Evolutionary conservation across 2,888 invertebrate genomes (phyloP).

Genomic region (Beris morrisii): DNA sequence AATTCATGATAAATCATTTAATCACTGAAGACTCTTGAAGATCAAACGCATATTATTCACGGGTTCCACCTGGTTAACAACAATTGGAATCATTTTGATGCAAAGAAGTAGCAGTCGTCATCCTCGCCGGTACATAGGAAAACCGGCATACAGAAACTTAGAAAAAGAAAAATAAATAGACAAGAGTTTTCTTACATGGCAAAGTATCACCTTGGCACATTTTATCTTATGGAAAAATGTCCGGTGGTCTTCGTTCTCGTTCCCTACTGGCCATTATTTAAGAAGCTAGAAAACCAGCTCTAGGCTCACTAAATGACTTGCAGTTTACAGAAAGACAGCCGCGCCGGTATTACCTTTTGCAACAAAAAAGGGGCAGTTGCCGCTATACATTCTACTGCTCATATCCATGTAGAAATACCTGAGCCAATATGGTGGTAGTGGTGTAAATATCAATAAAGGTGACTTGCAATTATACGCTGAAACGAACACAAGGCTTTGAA

Average conservation of each 20-base stretch:
- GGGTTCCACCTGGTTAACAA: constrained; percentile 27
- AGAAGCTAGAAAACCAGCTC: constrained; percentile 21
- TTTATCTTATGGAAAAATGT: constrained; percentile 24
- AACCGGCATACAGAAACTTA: neutral
- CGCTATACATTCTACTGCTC: neutral
- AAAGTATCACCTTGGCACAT: constrained; percentile 38
- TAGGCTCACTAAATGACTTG: constrained; percentile 12
- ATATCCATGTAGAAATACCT: neutral
- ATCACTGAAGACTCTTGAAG: constrained; percentile 13
- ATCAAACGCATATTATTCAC: constrained; percentile 8
- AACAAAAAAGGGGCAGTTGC: neutral
- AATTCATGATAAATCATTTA: constrained; percentile 30
- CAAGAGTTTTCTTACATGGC: constrained; percentile 17
- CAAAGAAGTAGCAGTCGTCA: constrained; percentile 32
- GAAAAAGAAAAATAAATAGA: constrained; percentile 25
- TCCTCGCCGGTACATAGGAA: constrained; percentile 15
- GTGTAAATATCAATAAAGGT: constrained; percentile 16
- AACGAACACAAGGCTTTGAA: neutral
- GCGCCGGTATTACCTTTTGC: neutral
- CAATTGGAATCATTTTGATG: constrained; percentile 23
- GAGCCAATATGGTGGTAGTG: neutral
- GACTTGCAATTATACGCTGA: constrained; percentile 20
- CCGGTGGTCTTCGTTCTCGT: constrained; percentile 21
- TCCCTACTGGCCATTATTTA: constrained; percentile 11
- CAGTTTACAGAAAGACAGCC: constrained; percentile 8